Evolutionary conservation across 2,797 vertebrate genomes (phyloP).

Genomic region (Parambassis ranga): DNA sequence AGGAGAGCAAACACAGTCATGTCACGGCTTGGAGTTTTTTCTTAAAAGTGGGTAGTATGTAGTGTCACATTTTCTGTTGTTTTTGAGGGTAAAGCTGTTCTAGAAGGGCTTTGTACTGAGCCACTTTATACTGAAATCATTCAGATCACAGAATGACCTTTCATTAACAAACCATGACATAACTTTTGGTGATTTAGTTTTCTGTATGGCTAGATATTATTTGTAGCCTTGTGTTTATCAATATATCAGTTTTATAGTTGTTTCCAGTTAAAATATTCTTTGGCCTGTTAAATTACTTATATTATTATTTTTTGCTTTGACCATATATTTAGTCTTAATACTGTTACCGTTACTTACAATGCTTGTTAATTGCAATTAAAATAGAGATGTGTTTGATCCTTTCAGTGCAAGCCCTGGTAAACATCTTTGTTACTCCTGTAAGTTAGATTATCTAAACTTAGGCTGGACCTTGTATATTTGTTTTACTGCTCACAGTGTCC

Average conservation of each 20-base stretch:
- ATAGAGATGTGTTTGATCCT: not conserved
- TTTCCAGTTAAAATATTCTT: too few species aligned
- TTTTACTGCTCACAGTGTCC: conserved; percentile 7
- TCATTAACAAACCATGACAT: not conserved
- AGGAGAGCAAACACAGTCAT: not conserved
- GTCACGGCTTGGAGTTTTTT: not conserved
- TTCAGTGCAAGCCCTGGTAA: not conserved
- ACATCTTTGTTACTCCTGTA: too few species aligned
- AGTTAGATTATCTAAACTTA: too few species aligned
- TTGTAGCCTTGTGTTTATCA: not conserved
- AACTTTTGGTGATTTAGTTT: not conserved
- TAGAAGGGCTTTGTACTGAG: not conserved
- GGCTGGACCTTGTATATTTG: conserved; percentile 26
- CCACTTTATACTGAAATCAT: not conserved
- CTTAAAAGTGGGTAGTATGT: not conserved
- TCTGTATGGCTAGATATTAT: not conserved
- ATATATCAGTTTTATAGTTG: not conserved
- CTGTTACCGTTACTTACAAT: not conserved
- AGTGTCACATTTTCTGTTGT: not conserved
- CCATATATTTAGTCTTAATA: not conserved
- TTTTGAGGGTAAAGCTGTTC: not conserved
- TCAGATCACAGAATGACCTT: not conserved
- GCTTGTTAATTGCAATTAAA: not conserved
- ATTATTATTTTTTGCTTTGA: not conserved
- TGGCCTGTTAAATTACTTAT: too few species aligned